These are phyloP conservation scores for Hephaestus fuliginosus DNA, from an alignment of 2,797 vertebrate species.

Conservation along the genomic window DNA sequence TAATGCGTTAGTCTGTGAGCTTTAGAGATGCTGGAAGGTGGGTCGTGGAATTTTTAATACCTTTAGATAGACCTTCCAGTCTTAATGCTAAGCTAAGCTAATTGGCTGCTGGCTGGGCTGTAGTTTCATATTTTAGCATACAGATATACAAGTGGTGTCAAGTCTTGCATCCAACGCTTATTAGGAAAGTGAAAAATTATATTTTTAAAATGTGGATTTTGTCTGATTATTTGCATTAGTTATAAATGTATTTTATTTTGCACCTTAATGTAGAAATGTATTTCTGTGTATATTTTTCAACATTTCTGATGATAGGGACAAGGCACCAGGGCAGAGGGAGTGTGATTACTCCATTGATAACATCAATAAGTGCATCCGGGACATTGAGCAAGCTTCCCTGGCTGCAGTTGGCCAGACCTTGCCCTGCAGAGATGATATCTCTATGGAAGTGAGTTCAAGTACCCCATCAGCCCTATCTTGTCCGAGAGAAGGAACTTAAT, in stretches of 20 bases:
- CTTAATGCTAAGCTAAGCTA: not conserved
- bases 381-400: constrained; percentile 97
- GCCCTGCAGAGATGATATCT: constrained; percentile 97
- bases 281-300: constrained; percentile 10
- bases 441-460: constrained; percentile 91
- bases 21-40: too few relatives aligned
- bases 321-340: constrained; percentile 97
- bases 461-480: constrained; percentile 61
- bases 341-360: constrained; percentile 97
- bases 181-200: not conserved
- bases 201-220: not conserved
- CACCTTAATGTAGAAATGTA: not conserved
- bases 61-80: not conserved
- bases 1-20: too few relatives aligned
- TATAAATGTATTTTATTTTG: not conserved
- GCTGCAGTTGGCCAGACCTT: constrained; percentile 94
- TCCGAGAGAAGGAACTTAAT: constrained; percentile 62
- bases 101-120: not conserved
- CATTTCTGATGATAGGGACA: constrained; percentile 88
- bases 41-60: too few relatives aligned
- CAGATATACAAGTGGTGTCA: not conserved
- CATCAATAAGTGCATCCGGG: constrained; percentile 96
- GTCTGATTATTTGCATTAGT: not conserved
- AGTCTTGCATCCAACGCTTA: not conserved
- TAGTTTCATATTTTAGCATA: not conserved